Percentiles rank a stretch among this genome's conserved stretches.
phyloP scores from a whole-genome alignment of 1,140 invertebrate genomes.

The Brachionus calyciflorus region DNA sequence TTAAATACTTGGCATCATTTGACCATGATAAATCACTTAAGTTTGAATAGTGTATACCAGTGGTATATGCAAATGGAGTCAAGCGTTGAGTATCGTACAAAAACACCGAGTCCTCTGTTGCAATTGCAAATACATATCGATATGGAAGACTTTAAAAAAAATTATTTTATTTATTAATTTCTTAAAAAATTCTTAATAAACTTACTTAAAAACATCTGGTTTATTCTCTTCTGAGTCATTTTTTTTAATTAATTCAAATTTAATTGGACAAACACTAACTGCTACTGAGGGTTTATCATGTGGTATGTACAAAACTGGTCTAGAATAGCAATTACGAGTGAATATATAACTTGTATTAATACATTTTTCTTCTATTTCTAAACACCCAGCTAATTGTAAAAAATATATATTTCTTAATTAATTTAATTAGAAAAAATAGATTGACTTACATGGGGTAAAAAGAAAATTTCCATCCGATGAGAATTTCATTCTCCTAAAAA shows the following conservation, averaged over 20 bases:
- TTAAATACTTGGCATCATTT: conserved; percentile 73
- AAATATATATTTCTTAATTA: too few species aligned
- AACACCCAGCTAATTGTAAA: background rate
- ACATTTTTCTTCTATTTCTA: conserved; percentile 24
- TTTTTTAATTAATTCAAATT: conserved; percentile 20
- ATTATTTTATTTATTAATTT: background rate
- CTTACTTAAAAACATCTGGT: background rate
- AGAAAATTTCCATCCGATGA: conserved; percentile 83
- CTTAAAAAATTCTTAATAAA: background rate
- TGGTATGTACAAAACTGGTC: conserved; percentile 21
- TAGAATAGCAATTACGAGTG: background rate
- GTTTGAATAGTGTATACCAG: conserved; percentile 15
- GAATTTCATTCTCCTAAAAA: conserved; percentile 80
- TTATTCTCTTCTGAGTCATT: background rate
- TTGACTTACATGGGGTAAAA: conserved; percentile 69
- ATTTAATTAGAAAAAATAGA: too few species aligned
- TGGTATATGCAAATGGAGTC: conserved; percentile 18
- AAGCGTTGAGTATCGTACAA: conserved; percentile 20
- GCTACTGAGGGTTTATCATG: conserved; percentile 27
- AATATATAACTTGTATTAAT: background rate
- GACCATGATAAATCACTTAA: conserved; percentile 64
- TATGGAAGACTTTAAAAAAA: conserved; percentile 6
- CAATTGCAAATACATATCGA: conserved; percentile 36
- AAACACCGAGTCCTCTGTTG: conserved; percentile 38
- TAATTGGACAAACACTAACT: conserved; percentile 38